A percentile compares a stretch with the other conserved stretches of the same genome.
Conservation (phyloP, 2,888 invertebrate species). For the Rhagium mordax region DNA sequence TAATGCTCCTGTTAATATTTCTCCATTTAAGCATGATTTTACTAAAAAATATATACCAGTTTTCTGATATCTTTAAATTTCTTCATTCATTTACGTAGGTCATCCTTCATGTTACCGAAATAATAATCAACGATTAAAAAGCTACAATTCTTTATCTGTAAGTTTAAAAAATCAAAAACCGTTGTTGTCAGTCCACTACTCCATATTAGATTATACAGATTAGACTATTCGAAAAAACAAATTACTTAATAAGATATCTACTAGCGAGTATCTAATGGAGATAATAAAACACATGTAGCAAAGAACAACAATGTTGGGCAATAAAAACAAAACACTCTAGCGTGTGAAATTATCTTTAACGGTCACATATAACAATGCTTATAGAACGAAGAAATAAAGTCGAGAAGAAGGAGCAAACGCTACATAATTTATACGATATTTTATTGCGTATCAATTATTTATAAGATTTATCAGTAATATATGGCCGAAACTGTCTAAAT, state of each 20-base stretch:
- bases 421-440: neutral
- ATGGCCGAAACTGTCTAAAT: neutral
- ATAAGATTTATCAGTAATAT: neutral
- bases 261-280: conserved; percentile 47
- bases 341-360: conserved; percentile 47
- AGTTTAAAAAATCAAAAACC: neutral
- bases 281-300: conserved; percentile 48
- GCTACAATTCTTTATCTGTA: no score
- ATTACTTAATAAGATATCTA: conserved; percentile 46
- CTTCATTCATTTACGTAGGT: no score
- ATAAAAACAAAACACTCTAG: conserved; percentile 45
- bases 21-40: no score
- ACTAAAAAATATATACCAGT: no score
- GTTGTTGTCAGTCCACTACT: neutral
- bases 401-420: neutral
- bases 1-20: no score
- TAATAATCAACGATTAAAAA: no score
- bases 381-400: conserved; percentile 28
- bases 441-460: conserved; percentile 2
- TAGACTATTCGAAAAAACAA: conserved; percentile 33
- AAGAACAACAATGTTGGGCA: conserved; percentile 47
- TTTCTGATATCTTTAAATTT: no score
- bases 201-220: conserved; percentile 5
- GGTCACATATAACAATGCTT: conserved; percentile 42
- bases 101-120: no score